A percentile compares a stretch with the other conserved stretches of the same genome.
phyloP scores from a whole-genome alignment of 2,797 vertebrate species.

The Enteromius viviparus region DNA sequence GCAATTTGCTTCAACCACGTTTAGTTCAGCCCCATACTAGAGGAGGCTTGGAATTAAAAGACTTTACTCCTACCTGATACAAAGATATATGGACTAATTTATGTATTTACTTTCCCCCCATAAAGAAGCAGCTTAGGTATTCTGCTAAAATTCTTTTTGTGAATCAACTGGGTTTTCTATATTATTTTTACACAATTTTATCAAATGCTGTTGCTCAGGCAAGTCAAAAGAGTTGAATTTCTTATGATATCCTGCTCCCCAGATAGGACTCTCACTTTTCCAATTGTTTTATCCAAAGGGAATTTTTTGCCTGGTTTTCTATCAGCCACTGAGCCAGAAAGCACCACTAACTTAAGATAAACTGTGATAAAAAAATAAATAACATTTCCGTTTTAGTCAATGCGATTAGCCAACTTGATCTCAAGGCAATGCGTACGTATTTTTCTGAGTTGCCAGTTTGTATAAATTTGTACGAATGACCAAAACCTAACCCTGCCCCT shows the following conservation, averaged over 20 bases:
- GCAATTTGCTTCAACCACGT: conserved; percentile 27
- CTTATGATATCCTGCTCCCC: background rate
- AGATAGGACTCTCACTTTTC: background rate
- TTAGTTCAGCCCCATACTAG: background rate
- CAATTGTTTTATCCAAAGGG: background rate
- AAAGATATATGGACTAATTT: background rate
- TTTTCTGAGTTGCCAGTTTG: too few species aligned
- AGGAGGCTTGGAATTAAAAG: background rate
- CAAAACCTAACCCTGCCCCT: too few species aligned
- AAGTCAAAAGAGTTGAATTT: background rate
- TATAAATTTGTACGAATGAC: too few species aligned
- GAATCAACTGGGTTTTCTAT: background rate
- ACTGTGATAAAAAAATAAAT: background rate
- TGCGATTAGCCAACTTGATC: background rate
- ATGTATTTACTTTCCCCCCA: background rate
- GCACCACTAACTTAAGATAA: background rate
- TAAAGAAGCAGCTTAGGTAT: background rate
- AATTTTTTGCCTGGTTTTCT: background rate
- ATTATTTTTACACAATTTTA: background rate
- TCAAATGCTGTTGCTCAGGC: background rate
- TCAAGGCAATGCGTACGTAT: too few species aligned
- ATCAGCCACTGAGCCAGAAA: background rate
- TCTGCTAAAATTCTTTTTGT: background rate
- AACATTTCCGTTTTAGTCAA: background rate
- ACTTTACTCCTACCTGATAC: background rate